phyloP scores from a whole-genome alignment of 1,140 invertebrate species.

The Aphaenogaster rudis region DNA sequence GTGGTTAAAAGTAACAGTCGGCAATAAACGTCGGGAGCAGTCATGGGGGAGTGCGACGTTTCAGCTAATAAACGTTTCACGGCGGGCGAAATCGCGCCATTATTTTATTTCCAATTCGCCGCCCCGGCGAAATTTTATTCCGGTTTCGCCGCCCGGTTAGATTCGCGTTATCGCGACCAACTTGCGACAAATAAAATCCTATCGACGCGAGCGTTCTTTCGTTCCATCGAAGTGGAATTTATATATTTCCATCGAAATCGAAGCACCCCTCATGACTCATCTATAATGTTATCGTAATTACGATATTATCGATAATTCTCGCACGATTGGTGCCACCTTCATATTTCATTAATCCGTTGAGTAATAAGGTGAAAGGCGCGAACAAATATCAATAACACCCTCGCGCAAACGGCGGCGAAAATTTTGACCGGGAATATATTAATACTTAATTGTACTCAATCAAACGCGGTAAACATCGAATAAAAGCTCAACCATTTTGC shows the following conservation, averaged over 20 bases:
- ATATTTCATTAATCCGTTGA: slow-evolving; percentile 9
- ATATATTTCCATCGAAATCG: neutral
- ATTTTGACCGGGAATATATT: neutral
- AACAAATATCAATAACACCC: slow-evolving; percentile 9
- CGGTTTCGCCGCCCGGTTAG: neutral
- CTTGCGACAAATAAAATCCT: slow-evolving; percentile 30
- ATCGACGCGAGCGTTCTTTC: neutral
- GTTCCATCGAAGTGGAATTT: neutral
- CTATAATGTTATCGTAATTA: slow-evolving; percentile 22
- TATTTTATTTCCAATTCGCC: slow-evolving; percentile 50
- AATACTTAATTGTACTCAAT: neutral
- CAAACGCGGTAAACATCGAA: neutral
- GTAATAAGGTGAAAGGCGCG: slow-evolving; percentile 5
- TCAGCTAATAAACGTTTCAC: slow-evolving; percentile 56
- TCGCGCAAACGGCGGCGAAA: neutral
- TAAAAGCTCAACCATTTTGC: slow-evolving; percentile 25
- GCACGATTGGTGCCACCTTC: neutral
- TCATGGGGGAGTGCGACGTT: neutral
- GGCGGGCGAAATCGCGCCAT: neutral
- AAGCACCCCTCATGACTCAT: neutral
- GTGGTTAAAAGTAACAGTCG: slow-evolving; percentile 58
- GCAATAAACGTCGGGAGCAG: slow-evolving; percentile 51
- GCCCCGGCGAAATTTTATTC: slow-evolving; percentile 43
- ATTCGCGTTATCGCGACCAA: slow-evolving; percentile 44
- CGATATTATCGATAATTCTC: neutral